These are phyloP conservation scores for Oxygymnocypris stewartii DNA, from an alignment of 2,113 vertebrate genomes.

Conservation along the genomic window DNA sequence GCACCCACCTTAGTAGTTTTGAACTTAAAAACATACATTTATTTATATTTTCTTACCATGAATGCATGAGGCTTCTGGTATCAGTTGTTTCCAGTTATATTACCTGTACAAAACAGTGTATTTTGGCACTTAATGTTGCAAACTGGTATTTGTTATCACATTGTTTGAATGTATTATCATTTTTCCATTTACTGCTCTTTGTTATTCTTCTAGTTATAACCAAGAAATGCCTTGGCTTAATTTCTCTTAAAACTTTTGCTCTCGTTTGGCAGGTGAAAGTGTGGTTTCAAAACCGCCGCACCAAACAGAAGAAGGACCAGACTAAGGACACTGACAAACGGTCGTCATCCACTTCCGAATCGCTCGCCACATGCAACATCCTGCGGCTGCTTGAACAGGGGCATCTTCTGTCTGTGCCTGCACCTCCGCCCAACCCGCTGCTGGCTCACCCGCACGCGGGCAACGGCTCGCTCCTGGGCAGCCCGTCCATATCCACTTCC, in stretches of 20 bases:
- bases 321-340: slow-evolving; percentile 90
- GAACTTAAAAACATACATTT: not conserved
- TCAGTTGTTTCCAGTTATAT: not conserved
- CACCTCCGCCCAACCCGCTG: slow-evolving; percentile 76
- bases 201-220: too few species aligned
- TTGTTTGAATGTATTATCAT: too few species aligned
- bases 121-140: too few species aligned
- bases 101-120: not conserved
- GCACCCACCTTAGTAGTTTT: not conserved
- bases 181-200: too few species aligned
- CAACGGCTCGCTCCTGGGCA: slow-evolving; percentile 72
- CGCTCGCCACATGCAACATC: slow-evolving; percentile 91
- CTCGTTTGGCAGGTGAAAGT: slow-evolving; percentile 84
- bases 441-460: slow-evolving; percentile 68
- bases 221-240: too few species aligned
- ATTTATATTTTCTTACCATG: not conserved
- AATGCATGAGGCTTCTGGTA: not conserved
- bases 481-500: slow-evolving; percentile 71
- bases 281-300: slow-evolving; percentile 96
- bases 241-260: not conserved
- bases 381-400: slow-evolving; percentile 91
- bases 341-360: slow-evolving; percentile 79
- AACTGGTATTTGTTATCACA: too few species aligned
- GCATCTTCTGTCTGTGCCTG: slow-evolving; percentile 80
- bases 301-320: slow-evolving; percentile 98